These are phyloP conservation scores for Molanna angustata DNA, from an alignment of 2,888 invertebrate genomes.

Conservation along the genomic window DNA sequence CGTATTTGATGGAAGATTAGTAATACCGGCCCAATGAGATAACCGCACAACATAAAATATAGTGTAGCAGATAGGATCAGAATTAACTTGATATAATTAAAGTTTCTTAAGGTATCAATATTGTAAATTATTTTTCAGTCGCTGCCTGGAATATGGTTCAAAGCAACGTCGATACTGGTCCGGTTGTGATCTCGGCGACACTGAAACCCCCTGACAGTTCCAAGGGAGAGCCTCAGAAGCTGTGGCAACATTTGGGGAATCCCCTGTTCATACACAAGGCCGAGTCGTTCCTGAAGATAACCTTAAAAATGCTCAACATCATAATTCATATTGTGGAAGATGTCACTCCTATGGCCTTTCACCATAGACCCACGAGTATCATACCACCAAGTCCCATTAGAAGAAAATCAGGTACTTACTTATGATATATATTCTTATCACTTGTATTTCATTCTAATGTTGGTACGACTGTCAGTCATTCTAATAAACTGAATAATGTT, in stretches of 20 bases:
- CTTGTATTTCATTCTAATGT: too few species aligned
- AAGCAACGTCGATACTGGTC: not conserved
- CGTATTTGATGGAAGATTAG: too few species aligned
- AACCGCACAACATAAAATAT: too few species aligned
- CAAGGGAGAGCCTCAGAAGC: conserved; percentile 36
- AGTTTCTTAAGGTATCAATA: not conserved
- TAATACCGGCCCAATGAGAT: too few species aligned
- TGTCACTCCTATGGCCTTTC: conserved; percentile 49
- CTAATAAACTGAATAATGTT: too few species aligned
- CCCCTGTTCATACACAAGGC: conserved; percentile 51
- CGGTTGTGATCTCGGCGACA: not conserved
- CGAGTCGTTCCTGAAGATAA: conserved; percentile 65
- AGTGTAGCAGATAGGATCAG: too few species aligned
- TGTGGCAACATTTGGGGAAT: conserved; percentile 48
- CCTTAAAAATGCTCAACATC: conserved; percentile 69
- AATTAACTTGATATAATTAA: too few species aligned
- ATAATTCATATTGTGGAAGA: conserved; percentile 76
- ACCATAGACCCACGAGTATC: conserved; percentile 45
- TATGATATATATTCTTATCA: conserved; percentile 1
- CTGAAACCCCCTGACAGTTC: conserved; percentile 43
- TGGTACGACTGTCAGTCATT: too few species aligned
- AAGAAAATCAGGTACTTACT: conserved; percentile 45
- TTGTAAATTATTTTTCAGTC: conserved; percentile 41
- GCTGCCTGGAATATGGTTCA: conserved; percentile 49
- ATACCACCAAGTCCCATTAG: conserved; percentile 58